Conservation (phyloP, 2,113 vertebrate species). For the Burhinus bistriatus region DNA sequence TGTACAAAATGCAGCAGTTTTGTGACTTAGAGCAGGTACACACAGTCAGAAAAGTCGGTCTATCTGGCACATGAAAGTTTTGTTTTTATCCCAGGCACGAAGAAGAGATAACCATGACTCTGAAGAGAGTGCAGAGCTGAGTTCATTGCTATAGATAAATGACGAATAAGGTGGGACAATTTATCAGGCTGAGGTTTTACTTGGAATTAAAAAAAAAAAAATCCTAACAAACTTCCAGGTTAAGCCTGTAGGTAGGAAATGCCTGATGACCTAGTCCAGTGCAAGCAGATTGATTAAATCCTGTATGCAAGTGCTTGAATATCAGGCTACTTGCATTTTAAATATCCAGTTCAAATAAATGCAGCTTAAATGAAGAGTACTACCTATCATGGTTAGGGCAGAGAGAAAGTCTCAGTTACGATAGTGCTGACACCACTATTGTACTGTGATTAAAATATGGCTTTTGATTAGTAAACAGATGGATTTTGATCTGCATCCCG, state of each 20-base stretch:
- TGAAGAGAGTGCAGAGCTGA: not conserved
- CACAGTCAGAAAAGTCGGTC: no score
- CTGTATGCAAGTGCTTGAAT: not conserved
- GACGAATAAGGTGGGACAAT: not conserved
- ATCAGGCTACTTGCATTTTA: not conserved
- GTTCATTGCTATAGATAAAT: not conserved
- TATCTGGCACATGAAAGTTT: no score
- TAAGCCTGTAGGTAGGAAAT: not conserved
- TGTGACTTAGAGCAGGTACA: no score
- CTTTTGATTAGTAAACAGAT: slow-evolving; percentile 76
- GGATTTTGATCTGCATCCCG: slow-evolving; percentile 61
- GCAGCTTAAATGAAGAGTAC: not conserved
- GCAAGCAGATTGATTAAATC: not conserved
- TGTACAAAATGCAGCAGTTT: no score
- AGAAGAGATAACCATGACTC: no score
- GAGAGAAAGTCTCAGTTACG: not conserved
- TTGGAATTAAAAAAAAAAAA: not conserved
- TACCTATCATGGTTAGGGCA: not conserved
- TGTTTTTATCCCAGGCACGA: no score
- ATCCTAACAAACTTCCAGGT: not conserved
- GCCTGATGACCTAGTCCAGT: not conserved
- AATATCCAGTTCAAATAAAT: not conserved
- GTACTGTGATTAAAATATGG: slow-evolving; percentile 50
- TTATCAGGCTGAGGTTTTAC: not conserved
- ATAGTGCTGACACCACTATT: not conserved